Base-by-base conservation (phyloP, 2,113 vertebrate species). In the Rhea americana region DNA sequence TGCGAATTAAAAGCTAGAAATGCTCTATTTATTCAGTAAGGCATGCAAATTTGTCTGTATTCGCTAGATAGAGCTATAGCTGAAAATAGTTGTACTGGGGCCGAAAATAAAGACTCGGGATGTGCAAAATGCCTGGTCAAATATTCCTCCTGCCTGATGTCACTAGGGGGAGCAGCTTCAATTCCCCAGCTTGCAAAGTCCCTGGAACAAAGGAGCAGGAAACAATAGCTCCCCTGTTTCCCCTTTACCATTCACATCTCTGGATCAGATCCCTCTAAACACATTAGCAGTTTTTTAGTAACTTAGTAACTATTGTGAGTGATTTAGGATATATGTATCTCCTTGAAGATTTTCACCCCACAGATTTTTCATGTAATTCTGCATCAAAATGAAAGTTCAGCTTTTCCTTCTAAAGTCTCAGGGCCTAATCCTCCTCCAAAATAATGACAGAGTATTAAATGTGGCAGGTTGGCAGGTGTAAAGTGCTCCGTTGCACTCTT, bases 241-340 rank as follows among this genome's bases (percentile, higher is more conserved):
- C 43, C 48, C 5, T 62, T 67, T 39, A 32, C 70, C 7, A 2
- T 26, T 47, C 8, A 20, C 1, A 19, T 15, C 26, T 10, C 68
- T 11, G 68, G 24, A 16, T n/a, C 81, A 37, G 15, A 8, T 30
- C n/a, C 48, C 32, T 26, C 41, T 11, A 4, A 71, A 18, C 9
- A 26, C 21, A 0, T 9, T 3, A 24, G 56, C 20, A 67, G 30
- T 5, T 4, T 2, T 13, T 41, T 8, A 7, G 8, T 7, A 15
- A 11, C 26, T 41, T 8, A 7, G 8, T 7, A 15, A 11, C 26
- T 0, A 0, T 50, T 3, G 8, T 7, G 48, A 21, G 13, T 0
- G 0, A 6, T 8, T 30, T 9, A n/a, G 85, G 66, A 26, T 4
- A 1, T 0, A 1, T 1, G 2, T 2, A 20, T 21, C 13, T 4